A percentile compares a stretch with the other conserved stretches of the same genome.
Conservation (phyloP, 2,113 vertebrate genomes). For the Gymnobelideus leadbeateri region DNA sequence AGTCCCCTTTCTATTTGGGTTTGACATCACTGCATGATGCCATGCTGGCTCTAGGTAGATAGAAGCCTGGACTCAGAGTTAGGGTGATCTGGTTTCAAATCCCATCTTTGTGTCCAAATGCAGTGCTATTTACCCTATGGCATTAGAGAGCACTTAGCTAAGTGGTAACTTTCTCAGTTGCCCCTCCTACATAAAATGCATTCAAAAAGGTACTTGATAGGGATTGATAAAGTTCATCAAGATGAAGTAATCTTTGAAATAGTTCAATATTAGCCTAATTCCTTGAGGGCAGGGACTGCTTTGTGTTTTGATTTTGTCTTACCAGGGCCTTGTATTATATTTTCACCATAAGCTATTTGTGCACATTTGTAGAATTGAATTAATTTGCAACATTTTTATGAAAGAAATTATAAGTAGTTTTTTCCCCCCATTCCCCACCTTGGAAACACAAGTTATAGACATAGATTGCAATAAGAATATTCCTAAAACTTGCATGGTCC, state of each 20-base stretch:
- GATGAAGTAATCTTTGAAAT: background rate
- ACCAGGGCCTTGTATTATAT: background rate
- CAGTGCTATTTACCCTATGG: background rate
- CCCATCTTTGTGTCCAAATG: background rate
- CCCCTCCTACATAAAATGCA: background rate
- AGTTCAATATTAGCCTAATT: background rate
- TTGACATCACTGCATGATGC: background rate
- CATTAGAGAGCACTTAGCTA: background rate
- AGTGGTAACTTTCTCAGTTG: slow-evolving; percentile 7
- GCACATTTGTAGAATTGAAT: background rate
- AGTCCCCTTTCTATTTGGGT: background rate
- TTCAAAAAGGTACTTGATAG: slow-evolving; percentile 4
- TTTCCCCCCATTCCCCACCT: background rate
- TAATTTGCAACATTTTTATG: slow-evolving; percentile 18
- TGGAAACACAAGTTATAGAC: slow-evolving; percentile 15
- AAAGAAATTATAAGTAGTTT: slow-evolving; percentile 43
- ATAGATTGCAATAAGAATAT: background rate
- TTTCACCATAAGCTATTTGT: background rate
- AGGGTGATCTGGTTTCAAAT: background rate
- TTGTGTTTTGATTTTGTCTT: background rate
- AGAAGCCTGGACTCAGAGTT: background rate
- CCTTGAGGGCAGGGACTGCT: background rate
- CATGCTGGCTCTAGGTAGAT: background rate
- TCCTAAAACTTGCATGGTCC: slow-evolving; percentile 32
- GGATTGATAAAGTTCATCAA: background rate